Evolutionary conservation across 2,888 invertebrate genomes (phyloP), one percentile per base, ranked within the genome.

Genomic region (Ptycholaimellus sp.): DNA sequence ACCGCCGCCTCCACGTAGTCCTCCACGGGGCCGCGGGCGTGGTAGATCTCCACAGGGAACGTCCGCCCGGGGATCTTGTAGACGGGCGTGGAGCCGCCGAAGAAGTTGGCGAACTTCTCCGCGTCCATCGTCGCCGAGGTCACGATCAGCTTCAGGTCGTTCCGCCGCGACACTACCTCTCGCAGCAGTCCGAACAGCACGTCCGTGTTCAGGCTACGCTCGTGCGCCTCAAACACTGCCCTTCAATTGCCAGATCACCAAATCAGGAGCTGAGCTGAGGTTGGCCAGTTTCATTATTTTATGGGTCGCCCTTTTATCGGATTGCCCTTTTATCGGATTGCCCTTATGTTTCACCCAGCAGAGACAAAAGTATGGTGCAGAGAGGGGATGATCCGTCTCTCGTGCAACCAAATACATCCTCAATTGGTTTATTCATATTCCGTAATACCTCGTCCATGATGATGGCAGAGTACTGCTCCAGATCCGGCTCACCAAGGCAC

Each of bases 101-200:
- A 99, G 66, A 96, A 99, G 36, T 75, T 72, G 3, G 96, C 74
- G 65, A 99, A 99, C 64, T 96, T 99, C 27, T 71, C 72, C 0
- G 93, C 79, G 63, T 99, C 90, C 93, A 99, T 96, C 1, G 96
- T 99, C 11, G 99, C 99, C 3, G 93, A 96, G 1, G 96, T 99
- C 11, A 99, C 90, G 48, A 99, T 96, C 35, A 99, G 67, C 61
- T 64, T 90, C 40, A 82, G 68, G 62, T 80, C 96, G 45, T 75
- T 78, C 40, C 49, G 58, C 40, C 82, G 70, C 1, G 81, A 76
- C 1, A 87, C 80, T 44, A 87, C 82, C 32, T 58, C 53, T 17
- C 54, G 40, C 6, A 54, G 44, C 18, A 56, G 42, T 11, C 96
- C 96, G 59, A 99, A 96, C 29, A 99, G 70, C 36, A 99, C 93